Conservation (phyloP, 1,140 invertebrate species). For the Leptonema lineaticorne region DNA sequence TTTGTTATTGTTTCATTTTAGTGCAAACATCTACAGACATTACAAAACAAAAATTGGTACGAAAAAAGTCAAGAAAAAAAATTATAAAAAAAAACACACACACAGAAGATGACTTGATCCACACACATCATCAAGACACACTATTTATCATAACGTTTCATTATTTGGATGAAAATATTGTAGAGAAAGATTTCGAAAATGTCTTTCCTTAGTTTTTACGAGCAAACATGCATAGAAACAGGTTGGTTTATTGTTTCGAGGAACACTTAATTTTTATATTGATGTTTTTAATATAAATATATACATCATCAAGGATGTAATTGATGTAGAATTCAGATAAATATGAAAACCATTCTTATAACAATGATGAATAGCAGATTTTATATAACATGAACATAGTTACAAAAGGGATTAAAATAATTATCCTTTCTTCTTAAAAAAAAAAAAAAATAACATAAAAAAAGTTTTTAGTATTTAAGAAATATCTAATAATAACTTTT, state of each 20-base stretch:
- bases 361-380: too few species aligned
- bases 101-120: conserved; percentile 17
- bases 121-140: neutral
- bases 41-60: neutral
- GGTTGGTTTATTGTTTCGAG: conserved; percentile 28
- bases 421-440: too few species aligned
- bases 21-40: neutral
- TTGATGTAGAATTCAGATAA: too few species aligned
- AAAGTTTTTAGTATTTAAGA: too few species aligned
- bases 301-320: too few species aligned
- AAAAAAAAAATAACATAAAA: too few species aligned
- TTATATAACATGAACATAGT: too few species aligned
- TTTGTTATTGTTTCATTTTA: neutral
- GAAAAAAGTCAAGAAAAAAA: neutral
- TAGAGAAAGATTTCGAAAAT: neutral
- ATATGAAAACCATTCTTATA: too few species aligned
- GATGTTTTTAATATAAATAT: too few species aligned
- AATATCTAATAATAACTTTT: too few species aligned
- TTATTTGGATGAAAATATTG: too few species aligned
- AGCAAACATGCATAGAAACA: conserved; percentile 36
- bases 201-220: conserved; percentile 14
- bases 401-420: too few species aligned
- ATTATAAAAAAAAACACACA: neutral
- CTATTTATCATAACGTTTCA: neutral
- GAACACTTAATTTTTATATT: neutral